Evolutionary conservation across 2,797 vertebrate species (phyloP), one percentile per base, ranked within the genome.

Genomic region (Nannoperca australis): DNA sequence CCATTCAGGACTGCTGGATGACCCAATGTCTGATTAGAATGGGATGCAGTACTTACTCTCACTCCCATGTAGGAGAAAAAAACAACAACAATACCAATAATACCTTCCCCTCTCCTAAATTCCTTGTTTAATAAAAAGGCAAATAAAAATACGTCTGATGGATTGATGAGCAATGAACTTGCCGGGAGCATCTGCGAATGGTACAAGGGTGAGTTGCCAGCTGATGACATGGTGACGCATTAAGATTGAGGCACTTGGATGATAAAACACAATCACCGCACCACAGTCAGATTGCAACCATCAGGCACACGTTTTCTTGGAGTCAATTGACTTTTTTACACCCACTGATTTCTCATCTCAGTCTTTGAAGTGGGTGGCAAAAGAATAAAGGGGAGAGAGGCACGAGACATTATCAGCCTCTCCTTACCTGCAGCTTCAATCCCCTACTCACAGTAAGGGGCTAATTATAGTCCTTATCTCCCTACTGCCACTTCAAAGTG

Each of bases 301-400:
- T 87, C 82, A 80, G 8, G 85, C 66, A 27, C 85, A 76, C 82
- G 87, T 91, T 88, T 89, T 84, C 70, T 81, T 70, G 79, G 76
- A 85, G 83, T 79, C 83, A 85, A 86, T 90, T 91, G 89, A 80
- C 92, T 93, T 94, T 94, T 92, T 90, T 51, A 93, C 85, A 88
- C 82, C 67, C 49, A 54, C 85, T 84, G 89, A 78, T 88, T 90
- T 86, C 79, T 93, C 85, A 53, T 92, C 76, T 90, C 67, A 56
- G 54, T 88, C 69, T 80, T 77, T 78, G 61, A 81, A 88, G 85
- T 81, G 81, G 71, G 49, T 14, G 47, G 72, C 55, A 44, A 80
- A 81, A 66, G 63, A 81, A 73, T 62, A 10, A 34, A 4, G 60
- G 47, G 74, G 60, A 63, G 49, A 61, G 56, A 74, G 54, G 65